These are phyloP conservation scores for Aldabrachelys gigantea DNA, from an alignment of 2,113 vertebrate species.

Conservation along the genomic window DNA sequence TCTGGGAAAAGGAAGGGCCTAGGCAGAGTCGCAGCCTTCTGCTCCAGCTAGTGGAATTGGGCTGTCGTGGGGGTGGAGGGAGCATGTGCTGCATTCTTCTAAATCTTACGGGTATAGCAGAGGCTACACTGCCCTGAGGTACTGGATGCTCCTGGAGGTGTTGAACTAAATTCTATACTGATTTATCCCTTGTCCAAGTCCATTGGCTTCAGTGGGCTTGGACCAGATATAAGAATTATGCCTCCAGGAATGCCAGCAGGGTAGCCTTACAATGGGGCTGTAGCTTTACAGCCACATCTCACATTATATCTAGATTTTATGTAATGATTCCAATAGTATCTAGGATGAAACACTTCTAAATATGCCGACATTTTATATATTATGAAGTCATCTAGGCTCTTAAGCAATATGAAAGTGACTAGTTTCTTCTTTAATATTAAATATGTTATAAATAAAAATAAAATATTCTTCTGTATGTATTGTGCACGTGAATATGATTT, in stretches of 20 bases:
- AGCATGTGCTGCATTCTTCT: not conserved
- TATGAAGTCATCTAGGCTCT: not conserved
- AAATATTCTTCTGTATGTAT: not conserved
- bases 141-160: not conserved
- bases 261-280: not conserved
- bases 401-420: not conserved
- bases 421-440: not conserved
- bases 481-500: not conserved
- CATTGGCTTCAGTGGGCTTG: rapidly evolving
- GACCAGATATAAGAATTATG: not conserved
- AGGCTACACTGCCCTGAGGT: rapidly evolving
- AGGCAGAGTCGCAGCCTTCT: rapidly evolving
- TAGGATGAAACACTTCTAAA: not conserved
- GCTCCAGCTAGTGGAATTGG: not conserved
- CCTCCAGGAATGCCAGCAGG: not conserved
- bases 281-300: not conserved
- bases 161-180: not conserved
- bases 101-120: not conserved
- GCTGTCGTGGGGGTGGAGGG: not conserved
- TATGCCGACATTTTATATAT: not conserved
- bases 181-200: not conserved
- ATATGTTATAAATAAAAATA: not conserved
- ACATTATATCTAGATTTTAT: not conserved
- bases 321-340: not conserved
- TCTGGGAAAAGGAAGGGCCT: not conserved